Conservation (phyloP, 2,113 vertebrate species). For the Lontra canadensis region DNA sequence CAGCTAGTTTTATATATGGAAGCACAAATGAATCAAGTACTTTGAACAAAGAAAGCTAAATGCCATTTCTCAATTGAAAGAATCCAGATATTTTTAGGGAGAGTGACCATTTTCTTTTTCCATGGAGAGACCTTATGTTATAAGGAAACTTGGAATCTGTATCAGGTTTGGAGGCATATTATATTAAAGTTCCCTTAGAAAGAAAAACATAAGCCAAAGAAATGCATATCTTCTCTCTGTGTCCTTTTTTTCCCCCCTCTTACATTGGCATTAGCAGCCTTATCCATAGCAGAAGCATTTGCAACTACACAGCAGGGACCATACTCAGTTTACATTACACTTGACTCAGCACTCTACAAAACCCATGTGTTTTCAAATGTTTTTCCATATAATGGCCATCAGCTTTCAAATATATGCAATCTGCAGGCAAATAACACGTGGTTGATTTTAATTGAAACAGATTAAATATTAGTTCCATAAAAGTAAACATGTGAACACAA, state of each 20-base stretch:
- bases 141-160: background rate
- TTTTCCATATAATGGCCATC: background rate
- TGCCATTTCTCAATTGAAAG: background rate
- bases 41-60: background rate
- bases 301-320: background rate
- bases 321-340: background rate
- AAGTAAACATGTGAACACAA: conserved; percentile 30
- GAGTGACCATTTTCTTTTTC: background rate
- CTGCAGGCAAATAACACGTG: background rate
- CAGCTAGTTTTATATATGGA: background rate
- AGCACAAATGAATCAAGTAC: background rate
- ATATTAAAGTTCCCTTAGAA: background rate
- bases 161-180: background rate
- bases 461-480: conserved; percentile 44
- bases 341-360: background rate
- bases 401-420: background rate
- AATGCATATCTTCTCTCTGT: background rate
- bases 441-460: conserved; percentile 45
- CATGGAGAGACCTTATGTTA: background rate
- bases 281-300: background rate
- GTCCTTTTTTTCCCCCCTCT: background rate
- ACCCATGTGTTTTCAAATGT: background rate
- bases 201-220: background rate
- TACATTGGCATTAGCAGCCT: background rate
- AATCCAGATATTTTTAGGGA: background rate